Base-by-base conservation (phyloP, 2,888 invertebrate genomes). In the Peribatodes rhomboidaria region DNA sequence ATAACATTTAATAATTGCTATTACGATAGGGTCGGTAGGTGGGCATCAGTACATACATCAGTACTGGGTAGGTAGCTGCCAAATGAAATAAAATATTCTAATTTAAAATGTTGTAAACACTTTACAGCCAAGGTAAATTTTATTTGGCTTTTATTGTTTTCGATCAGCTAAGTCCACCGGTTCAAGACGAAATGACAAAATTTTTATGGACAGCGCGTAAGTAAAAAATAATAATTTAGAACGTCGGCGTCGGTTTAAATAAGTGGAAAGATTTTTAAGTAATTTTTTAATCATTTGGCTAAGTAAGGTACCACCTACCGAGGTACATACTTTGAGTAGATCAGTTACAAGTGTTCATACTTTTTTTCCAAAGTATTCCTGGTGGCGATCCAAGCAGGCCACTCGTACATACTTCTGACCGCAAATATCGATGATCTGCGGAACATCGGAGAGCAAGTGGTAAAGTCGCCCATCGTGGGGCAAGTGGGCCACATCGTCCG, bases 341-440 rank as follows among this genome's bases (percentile, higher is more conserved):
- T n/a, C n/a, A n/a, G n/a, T n/a, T n/a, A n/a, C n/a, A n/a, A n/a
- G n/a, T n/a, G n/a, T n/a, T n/a, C n/a, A n/a, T n/a, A n/a, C 9
- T 35, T 1, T 35, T 35, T 14, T 37, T 1, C 11, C 27, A 41
- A 27, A 65, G 59, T 42, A 27, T 41, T 39, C 6, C 14, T 69
- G 18, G 35, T 72, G 65, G 13, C 67, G 16, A 31, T 82, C 39
- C 76, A 83, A 16, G 65, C 70, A 3, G 71, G 68, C 1, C 69
- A 82, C 39, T 75, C 80, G 6, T 90, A 90, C 75, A 81, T 90
- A 35, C 78, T 90, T 0, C 75, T 90, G 22, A 88, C 88, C 0
- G 90, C 90, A 0, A 87, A 85, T 66, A 65, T 89, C 56, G 89
- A 90, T 0, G 90, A 89, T 47, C 77, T 90, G 0, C 80, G 86